Percentiles rank a stretch among this genome's conserved stretches.
These are phyloP conservation scores for Catocala nupta DNA, from an alignment of 2,888 invertebrate species.

Conservation along the genomic window DNA sequence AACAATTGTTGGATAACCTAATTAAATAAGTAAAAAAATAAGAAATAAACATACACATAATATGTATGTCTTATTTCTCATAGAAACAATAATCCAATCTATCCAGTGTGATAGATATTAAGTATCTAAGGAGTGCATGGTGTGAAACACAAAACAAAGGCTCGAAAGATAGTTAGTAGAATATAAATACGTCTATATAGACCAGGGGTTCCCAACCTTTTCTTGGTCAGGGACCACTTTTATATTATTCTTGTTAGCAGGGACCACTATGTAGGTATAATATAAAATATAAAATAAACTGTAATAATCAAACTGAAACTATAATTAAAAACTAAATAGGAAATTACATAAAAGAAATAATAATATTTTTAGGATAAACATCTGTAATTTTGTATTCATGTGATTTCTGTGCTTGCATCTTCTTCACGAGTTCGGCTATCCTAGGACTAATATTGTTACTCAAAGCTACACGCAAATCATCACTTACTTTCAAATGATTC, in stretches of 20 bases:
- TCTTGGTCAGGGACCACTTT: slow-evolving; percentile 13
- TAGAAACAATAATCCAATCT: too few relatives aligned
- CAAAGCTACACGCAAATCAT: slow-evolving; percentile 26
- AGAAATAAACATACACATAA: too few relatives aligned
- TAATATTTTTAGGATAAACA: not conserved
- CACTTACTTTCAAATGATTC: slow-evolving; percentile 21
- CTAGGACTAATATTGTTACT: slow-evolving; percentile 24
- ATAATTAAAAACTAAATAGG: slow-evolving; percentile 4
- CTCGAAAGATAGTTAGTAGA: too few relatives aligned
- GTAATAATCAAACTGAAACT: slow-evolving; percentile 14
- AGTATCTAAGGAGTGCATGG: too few relatives aligned
- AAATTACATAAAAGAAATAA: not conserved
- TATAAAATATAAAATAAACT: slow-evolving; percentile 20
- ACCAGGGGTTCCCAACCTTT: slow-evolving; percentile 6
- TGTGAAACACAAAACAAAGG: too few relatives aligned
- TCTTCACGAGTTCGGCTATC: slow-evolving; percentile 10
- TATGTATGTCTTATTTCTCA: too few relatives aligned
- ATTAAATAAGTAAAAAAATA: too few relatives aligned
- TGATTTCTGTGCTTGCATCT: slow-evolving; percentile 13
- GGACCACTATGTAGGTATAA: slow-evolving; percentile 15
- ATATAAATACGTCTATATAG: not conserved
- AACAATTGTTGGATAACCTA: too few relatives aligned
- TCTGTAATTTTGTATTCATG: slow-evolving; percentile 1
- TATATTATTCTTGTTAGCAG: slow-evolving; percentile 16
- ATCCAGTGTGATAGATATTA: too few relatives aligned